phyloP scores from a whole-genome alignment of 2,113 vertebrate species.

The Oenanthe melanoleuca region DNA sequence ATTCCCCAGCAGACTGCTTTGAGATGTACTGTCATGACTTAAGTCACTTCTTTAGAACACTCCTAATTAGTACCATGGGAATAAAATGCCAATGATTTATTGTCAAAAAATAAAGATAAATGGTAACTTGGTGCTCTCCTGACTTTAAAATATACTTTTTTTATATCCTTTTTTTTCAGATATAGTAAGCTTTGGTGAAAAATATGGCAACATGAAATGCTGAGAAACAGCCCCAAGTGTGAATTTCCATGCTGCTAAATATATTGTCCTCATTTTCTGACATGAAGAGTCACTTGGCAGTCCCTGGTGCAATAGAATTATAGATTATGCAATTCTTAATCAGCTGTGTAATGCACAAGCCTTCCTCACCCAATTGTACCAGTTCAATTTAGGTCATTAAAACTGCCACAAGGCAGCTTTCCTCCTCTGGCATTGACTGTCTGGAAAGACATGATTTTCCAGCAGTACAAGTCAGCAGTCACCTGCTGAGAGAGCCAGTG shows the following conservation, averaged over 20 bases:
- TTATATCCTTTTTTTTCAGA: not conserved
- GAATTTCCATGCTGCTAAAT: constrained; percentile 22
- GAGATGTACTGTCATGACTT: not conserved
- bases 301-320: not conserved
- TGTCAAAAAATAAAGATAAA: not conserved
- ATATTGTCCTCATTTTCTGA: constrained; percentile 3
- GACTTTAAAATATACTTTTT: not conserved
- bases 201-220: not conserved
- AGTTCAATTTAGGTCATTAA: constrained; percentile 41
- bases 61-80: not conserved
- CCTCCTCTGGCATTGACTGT: constrained; percentile 7
- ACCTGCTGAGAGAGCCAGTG: constrained; percentile 9
- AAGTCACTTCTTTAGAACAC: not conserved
- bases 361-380: not conserved
- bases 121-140: not conserved
- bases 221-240: not conserved
- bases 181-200: not conserved
- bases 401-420: constrained; percentile 21
- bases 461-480: constrained; percentile 9
- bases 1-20: not conserved
- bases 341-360: constrained; percentile 6
- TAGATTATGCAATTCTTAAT: constrained; percentile 32
- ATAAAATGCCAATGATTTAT: not conserved
- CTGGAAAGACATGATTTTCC: constrained; percentile 13
- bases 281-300: not conserved